A percentile compares a stretch with the other conserved stretches of the same genome.
Evolutionary conservation across 2,888 invertebrate species (phyloP).

Genomic region (Drosophila nigricruria): DNA sequence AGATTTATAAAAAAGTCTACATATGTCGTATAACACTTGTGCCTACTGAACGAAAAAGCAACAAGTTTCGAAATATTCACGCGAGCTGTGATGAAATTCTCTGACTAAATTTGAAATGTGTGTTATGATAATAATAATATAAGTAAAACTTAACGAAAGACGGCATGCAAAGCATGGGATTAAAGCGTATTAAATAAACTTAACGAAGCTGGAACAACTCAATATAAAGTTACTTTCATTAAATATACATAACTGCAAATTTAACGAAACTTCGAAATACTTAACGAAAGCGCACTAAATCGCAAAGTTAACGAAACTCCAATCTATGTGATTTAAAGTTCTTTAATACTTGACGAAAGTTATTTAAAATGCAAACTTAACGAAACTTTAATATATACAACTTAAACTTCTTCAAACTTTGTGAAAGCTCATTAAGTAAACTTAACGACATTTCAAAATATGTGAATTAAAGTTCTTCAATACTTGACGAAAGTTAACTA

Average conservation of each 20-base stretch:
- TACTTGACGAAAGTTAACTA: constrained; percentile 2
- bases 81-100: constrained; percentile 28
- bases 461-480: background rate
- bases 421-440: too few relatives aligned
- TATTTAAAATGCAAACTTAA: background rate
- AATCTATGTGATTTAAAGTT: background rate
- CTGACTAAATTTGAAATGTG: background rate
- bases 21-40: constrained; percentile 35
- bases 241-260: background rate
- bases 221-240: background rate
- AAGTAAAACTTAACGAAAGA: constrained; percentile 6
- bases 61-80: constrained; percentile 30
- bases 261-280: background rate
- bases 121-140: constrained; percentile 6
- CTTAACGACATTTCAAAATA: background rate
- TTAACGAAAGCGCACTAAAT: background rate
- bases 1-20: constrained; percentile 13
- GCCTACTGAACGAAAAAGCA: constrained; percentile 30
- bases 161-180: constrained; percentile 8
- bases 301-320: background rate
- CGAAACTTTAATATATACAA: background rate
- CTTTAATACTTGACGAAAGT: background rate
- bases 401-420: background rate
- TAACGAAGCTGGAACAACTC: constrained; percentile 1
- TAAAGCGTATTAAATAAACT: background rate